Evolutionary conservation across 35 echinoderm and acorn worm genomes (phyloP).

Genomic region (Patiria miniata): DNA sequence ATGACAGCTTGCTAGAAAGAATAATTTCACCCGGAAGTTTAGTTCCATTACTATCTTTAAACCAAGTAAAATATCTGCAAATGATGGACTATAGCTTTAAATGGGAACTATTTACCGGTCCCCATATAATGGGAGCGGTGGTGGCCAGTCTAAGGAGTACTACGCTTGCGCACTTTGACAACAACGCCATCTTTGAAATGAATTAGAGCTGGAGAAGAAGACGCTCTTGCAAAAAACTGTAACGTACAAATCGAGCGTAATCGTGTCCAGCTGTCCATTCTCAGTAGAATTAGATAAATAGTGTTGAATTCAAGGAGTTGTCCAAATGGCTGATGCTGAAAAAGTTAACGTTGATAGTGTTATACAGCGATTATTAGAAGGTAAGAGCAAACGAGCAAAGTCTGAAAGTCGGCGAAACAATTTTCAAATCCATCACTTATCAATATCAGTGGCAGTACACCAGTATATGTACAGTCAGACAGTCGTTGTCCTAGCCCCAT

Average conservation of each 20-base stretch:
- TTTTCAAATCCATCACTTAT: background rate
- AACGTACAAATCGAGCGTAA: background rate
- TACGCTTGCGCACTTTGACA: background rate
- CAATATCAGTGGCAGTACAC: background rate
- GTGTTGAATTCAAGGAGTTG: background rate
- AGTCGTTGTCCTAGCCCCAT: too few species aligned
- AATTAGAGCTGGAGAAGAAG: background rate
- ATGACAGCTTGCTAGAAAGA: too few species aligned
- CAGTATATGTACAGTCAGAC: too few species aligned
- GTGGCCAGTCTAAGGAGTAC: too few species aligned
- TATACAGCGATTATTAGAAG: slow-evolving; percentile 53
- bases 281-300: background rate
- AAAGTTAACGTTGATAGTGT: slow-evolving; percentile 48
- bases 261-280: background rate
- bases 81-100: too few species aligned
- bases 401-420: too few species aligned
- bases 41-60: too few species aligned
- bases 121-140: too few species aligned
- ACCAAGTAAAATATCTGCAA: too few species aligned
- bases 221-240: background rate
- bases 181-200: slow-evolving; percentile 17
- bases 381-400: too few species aligned
- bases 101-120: too few species aligned
- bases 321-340: slow-evolving; percentile 45
- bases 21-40: too few species aligned